phyloP scores from a whole-genome alignment of 2,113 vertebrate genomes.

The Pandion haliaetus region DNA sequence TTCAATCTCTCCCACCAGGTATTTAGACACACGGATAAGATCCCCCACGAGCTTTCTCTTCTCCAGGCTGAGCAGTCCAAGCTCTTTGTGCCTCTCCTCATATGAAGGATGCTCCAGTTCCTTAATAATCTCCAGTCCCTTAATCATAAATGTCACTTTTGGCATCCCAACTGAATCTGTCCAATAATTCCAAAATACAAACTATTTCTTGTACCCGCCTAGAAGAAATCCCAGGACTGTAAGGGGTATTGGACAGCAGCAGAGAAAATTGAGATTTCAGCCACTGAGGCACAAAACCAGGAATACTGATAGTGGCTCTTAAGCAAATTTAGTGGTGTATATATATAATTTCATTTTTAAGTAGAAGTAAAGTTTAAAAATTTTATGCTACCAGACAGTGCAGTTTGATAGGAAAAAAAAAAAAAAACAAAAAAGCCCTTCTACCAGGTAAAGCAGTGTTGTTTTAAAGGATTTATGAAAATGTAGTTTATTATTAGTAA shows the following conservation, averaged over 20 bases:
- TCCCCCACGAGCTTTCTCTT: background rate
- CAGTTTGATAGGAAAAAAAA: background rate
- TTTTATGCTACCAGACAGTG: background rate
- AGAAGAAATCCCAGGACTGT: background rate
- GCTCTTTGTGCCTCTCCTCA: background rate
- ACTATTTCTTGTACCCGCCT: background rate
- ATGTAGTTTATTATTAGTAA: background rate
- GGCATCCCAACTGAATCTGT: background rate
- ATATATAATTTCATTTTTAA: background rate
- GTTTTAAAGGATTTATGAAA: background rate
- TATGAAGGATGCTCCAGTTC: background rate
- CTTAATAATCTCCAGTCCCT: background rate
- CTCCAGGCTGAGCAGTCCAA: background rate
- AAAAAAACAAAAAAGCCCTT: background rate
- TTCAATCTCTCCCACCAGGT: background rate
- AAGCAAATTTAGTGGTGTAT: background rate
- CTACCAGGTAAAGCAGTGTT: background rate
- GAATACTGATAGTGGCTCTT: background rate
- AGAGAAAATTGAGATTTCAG: background rate
- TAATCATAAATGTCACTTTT: background rate
- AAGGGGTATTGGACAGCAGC: background rate
- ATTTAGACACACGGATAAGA: background rate
- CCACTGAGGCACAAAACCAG: background rate
- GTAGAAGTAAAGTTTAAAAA: background rate
- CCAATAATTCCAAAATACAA: background rate